Conservation (phyloP, 92 coral and sea anemone species). For the Phenganax stokvisi region DNA sequence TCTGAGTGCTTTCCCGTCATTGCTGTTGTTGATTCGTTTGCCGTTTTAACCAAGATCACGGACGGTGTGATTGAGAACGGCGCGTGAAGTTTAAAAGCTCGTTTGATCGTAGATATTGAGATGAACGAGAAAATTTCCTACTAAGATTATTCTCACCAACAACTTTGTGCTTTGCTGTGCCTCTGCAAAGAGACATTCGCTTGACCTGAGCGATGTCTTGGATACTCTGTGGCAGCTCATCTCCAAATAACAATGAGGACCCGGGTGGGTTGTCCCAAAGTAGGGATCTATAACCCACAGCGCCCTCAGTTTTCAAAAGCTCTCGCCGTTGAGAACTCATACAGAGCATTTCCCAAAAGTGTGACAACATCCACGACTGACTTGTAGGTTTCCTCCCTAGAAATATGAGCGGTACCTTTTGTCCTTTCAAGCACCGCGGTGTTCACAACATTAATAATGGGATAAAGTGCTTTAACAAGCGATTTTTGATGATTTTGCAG, state of each 20-base stretch:
- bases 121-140: not conserved
- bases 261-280: slow-evolving; percentile 9
- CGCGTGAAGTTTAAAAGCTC: slow-evolving; percentile 26
- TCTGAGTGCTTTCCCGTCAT: not conserved
- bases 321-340: slow-evolving; percentile 17
- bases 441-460: slow-evolving; percentile 6
- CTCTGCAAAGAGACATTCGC: slow-evolving; percentile 9
- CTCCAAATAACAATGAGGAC: not conserved
- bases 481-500: not conserved
- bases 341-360: slow-evolving; percentile 19
- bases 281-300: slow-evolving; percentile 4
- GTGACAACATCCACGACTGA: not conserved
- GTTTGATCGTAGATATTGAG: not conserved
- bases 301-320: slow-evolving; percentile 7
- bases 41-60: slow-evolving; percentile 1
- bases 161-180: not conserved
- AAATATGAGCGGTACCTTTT: not conserved
- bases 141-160: not conserved
- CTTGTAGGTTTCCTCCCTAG: not conserved
- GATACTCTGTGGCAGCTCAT: not conserved
- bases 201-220: slow-evolving; percentile 7
- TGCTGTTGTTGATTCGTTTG: not conserved
- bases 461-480: slow-evolving; percentile 1
- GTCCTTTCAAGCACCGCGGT: not conserved
- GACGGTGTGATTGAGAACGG: slow-evolving; percentile 5